A percentile compares a stretch with the other conserved stretches of the same genome.
Conservation (phyloP, 92 coral and sea anemone species). For the Heteractis magnifica region DNA sequence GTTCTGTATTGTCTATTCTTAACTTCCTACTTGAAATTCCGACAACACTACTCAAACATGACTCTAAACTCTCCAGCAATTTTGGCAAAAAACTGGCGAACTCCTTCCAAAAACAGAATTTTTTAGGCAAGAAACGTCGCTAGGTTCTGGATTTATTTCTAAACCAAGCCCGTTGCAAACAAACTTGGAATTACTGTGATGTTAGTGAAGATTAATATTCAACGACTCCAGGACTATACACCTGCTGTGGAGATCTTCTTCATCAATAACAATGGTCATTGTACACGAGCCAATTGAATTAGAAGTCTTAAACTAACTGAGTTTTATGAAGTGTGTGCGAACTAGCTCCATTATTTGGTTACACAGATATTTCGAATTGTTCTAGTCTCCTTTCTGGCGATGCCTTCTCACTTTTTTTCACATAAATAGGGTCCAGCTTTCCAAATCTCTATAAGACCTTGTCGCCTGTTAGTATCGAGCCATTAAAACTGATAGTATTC, state of each 20-base stretch:
- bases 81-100: background rate
- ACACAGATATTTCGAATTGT: background rate
- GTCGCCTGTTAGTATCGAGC: background rate
- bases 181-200: background rate
- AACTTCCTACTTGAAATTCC: background rate
- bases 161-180: background rate
- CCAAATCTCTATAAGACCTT: background rate
- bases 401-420: background rate
- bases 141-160: background rate
- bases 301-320: background rate
- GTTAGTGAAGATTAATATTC: conserved; percentile 23
- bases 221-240: conserved; percentile 10
- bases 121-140: background rate
- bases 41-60: background rate
- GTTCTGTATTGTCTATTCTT: background rate
- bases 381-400: background rate
- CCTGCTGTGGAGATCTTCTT: conserved; percentile 17
- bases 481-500: background rate
- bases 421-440: background rate
- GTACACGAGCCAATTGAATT: conserved; percentile 29
- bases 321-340: background rate
- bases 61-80: background rate
- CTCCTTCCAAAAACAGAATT: background rate
- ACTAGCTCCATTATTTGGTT: background rate
- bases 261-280: conserved; percentile 10